Percentiles rank a stretch among this genome's conserved stretches.
Conservation (phyloP, 2,113 vertebrate species). For the Lates calcarifer region DNA sequence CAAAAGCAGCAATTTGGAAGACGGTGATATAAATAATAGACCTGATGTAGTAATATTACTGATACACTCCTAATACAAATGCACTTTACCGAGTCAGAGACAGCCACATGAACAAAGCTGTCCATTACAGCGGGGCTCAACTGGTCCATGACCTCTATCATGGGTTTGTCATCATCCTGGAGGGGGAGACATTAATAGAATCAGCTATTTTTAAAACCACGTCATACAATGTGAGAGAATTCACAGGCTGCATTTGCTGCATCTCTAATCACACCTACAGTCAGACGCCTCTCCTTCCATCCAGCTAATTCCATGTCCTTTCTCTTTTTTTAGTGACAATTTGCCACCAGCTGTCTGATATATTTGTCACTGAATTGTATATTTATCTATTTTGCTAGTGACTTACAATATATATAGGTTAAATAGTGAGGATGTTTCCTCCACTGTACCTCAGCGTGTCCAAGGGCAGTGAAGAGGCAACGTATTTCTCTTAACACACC, state of each 20-base stretch:
- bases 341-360: constrained; percentile 9
- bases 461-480: constrained; percentile 92
- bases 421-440: neutral
- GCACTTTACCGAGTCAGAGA: constrained; percentile 94
- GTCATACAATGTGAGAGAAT: constrained; percentile 46
- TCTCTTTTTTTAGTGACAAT: neutral
- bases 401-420: neutral
- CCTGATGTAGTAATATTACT: neutral
- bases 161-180: constrained; percentile 97
- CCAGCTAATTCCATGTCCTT: neutral
- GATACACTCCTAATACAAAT: neutral
- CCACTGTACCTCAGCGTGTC: constrained; percentile 93
- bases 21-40: neutral
- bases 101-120: constrained; percentile 96
- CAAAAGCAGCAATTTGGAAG: neutral
- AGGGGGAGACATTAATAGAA: constrained; percentile 58
- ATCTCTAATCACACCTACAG: constrained; percentile 34
- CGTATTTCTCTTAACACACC: constrained; percentile 95
- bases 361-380: neutral
- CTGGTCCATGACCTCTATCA: constrained; percentile 99
- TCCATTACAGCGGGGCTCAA: constrained; percentile 96
- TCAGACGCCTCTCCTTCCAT: constrained; percentile 16
- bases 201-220: constrained; percentile 62
- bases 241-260: constrained; percentile 17
- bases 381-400: neutral